Base-by-base conservation (phyloP, 2,113 vertebrate species). In the Orcinus orca region DNA sequence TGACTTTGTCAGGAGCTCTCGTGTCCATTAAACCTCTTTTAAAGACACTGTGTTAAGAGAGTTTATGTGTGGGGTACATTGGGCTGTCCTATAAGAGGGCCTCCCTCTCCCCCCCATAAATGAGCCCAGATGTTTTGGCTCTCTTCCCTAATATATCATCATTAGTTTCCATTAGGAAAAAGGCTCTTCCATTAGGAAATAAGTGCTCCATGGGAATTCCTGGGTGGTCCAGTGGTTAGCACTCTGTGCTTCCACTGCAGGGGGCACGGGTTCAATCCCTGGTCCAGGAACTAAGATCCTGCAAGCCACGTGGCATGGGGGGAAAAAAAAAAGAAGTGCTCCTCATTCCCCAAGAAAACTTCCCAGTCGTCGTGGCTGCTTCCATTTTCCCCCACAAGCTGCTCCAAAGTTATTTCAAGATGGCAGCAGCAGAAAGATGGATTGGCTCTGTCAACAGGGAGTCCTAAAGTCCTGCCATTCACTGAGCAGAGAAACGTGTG, bases 381-480 rank as follows among this genome's bases (percentile, higher is more conserved):
- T 98, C 97, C 93, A 96, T 89, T 77, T 71, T 88, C 88, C 94
- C 36, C 8, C 3, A n/a, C 29, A 65, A 80, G 62, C 92, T 79
- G 41, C 58, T 89, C 86, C 91, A 63, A 81, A 95, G 91, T 50
- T 94, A 63, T 95, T 97, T 98, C 97, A 97, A 97, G 97, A 95
- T 68, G 93, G 96, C 81, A 97, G 71, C 80, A 94, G 84, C 96
- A 97, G 97, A 92, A 97, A 94, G 97, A 98, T 93, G 98, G 98
- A 98, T 98, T 98, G 97, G 90, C 74, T 96, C 94, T 98, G 96
- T 98, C 98, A 98, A 93, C 97, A 88, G 95, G 96, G 93, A 98
- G 98, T 91, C 97, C 96, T 94, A 95, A 95, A 88, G 89, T 68
- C 97, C 87, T 98, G 97, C 98, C 98, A 98, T 15, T 93, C 97